A percentile compares a stretch with the other conserved stretches of the same genome.
phyloP scores from a whole-genome alignment of 1,140 invertebrate genomes.

The Oedothorax gibbosus region DNA sequence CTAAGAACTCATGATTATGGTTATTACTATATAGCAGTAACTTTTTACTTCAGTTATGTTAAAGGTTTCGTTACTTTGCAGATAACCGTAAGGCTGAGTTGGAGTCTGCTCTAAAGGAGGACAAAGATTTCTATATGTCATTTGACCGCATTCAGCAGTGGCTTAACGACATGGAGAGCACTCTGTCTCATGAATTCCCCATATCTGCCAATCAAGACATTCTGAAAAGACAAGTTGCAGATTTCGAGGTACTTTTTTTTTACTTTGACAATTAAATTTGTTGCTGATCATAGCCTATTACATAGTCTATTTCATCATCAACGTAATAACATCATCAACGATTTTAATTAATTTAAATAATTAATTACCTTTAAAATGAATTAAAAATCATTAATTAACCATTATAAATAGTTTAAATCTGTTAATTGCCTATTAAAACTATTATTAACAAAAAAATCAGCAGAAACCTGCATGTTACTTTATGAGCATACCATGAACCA shows the following conservation, averaged over 20 bases:
- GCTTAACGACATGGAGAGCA: constrained; percentile 79
- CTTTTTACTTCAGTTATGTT: background rate
- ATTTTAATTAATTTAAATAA: too few relatives aligned
- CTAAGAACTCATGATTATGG: too few relatives aligned
- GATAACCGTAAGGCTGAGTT: constrained; percentile 90
- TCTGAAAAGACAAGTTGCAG: constrained; percentile 85
- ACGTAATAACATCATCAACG: too few relatives aligned
- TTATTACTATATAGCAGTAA: background rate
- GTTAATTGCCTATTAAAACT: too few relatives aligned
- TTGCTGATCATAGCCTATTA: background rate
- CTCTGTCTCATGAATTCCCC: constrained; percentile 80
- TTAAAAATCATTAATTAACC: too few relatives aligned
- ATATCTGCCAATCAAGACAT: constrained; percentile 88
- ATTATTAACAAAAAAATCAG: too few relatives aligned
- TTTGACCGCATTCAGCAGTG: constrained; percentile 89
- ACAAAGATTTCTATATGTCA: constrained; percentile 84
- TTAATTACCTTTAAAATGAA: too few relatives aligned
- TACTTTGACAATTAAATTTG: background rate
- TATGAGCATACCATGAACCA: too few relatives aligned
- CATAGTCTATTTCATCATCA: too few relatives aligned
- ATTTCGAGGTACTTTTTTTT: constrained; percentile 77
- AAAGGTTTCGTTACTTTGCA: background rate
- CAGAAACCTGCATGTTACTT: too few relatives aligned
- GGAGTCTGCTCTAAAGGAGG: constrained; percentile 80
- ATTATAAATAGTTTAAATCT: too few relatives aligned